These are phyloP conservation scores for Alentia gelatinosa DNA, from an alignment of 2,888 invertebrate species.

Conservation along the genomic window DNA sequence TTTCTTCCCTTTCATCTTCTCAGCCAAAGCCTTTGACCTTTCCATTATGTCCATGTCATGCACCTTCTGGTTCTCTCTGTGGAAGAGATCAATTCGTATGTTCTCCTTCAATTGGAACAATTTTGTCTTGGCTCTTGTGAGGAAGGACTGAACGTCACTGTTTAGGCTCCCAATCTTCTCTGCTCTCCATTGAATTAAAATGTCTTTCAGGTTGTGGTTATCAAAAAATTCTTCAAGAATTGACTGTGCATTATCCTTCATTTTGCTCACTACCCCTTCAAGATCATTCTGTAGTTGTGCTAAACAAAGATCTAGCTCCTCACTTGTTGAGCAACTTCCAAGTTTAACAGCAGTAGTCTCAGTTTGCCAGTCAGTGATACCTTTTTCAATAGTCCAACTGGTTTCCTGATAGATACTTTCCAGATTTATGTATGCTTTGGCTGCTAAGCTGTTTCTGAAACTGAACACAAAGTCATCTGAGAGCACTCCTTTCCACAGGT, in stretches of 20 bases:
- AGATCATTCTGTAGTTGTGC: neutral
- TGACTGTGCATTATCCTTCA: neutral
- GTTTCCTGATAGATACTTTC: neutral
- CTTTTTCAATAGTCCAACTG: neutral
- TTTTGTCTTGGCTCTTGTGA: neutral
- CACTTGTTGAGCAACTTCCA: neutral
- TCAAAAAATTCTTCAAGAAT: constrained; percentile 42
- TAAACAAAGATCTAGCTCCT: neutral
- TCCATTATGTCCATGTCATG: neutral
- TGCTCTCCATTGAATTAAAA: constrained; percentile 42
- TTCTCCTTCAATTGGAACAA: neutral
- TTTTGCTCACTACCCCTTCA: neutral
- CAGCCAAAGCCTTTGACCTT: neutral
- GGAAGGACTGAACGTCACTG: neutral
- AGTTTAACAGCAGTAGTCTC: constrained; percentile 6
- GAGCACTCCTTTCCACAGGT: constrained; percentile 55
- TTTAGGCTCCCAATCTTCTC: neutral
- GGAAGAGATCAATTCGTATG: neutral
- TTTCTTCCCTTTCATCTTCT: neutral
- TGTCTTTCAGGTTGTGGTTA: neutral
- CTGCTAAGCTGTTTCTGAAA: constrained; percentile 52
- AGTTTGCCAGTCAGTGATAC: constrained; percentile 29
- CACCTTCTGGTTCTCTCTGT: neutral
- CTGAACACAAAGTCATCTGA: constrained; percentile 59
- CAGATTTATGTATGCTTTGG: constrained; percentile 50